Evolutionary conservation across 2,113 vertebrate genomes (phyloP).

Genomic region (Odontophorus gujanensis): DNA sequence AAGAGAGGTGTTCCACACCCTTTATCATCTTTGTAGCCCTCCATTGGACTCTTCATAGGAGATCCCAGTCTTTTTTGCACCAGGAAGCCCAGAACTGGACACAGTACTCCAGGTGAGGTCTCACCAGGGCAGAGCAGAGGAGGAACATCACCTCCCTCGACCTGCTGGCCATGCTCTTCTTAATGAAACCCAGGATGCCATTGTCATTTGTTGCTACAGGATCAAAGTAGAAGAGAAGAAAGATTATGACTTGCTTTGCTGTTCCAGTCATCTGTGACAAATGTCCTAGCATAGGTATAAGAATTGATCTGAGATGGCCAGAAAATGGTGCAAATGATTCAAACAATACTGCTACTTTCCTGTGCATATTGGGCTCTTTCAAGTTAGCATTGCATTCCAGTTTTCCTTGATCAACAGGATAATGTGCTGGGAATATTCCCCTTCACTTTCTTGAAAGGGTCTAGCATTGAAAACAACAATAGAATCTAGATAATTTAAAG

Average conservation of each 20-base stretch:
- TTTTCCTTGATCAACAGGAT: neutral
- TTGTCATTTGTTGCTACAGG: neutral
- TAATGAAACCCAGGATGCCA: too few relatives aligned
- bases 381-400: neutral
- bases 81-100: too few relatives aligned
- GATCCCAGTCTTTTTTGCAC: too few relatives aligned
- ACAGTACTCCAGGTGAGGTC: too few relatives aligned
- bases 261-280: neutral
- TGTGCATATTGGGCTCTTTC: neutral
- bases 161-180: too few relatives aligned
- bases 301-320: neutral
- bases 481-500: neutral
- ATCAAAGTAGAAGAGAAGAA: neutral
- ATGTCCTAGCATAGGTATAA: neutral
- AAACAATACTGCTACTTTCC: neutral
- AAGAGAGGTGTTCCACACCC: too few relatives aligned
- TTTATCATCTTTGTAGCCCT: too few relatives aligned
- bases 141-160: too few relatives aligned
- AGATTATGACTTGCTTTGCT: neutral
- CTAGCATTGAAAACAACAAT: neutral
- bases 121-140: too few relatives aligned
- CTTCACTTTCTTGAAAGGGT: neutral
- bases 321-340: neutral
- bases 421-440: neutral
- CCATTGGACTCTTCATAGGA: too few relatives aligned